Percentiles rank a stretch among this genome's conserved stretches.
Evolutionary conservation across 2,797 vertebrate species (phyloP).

Genomic region (Moxostoma hubbsi): DNA sequence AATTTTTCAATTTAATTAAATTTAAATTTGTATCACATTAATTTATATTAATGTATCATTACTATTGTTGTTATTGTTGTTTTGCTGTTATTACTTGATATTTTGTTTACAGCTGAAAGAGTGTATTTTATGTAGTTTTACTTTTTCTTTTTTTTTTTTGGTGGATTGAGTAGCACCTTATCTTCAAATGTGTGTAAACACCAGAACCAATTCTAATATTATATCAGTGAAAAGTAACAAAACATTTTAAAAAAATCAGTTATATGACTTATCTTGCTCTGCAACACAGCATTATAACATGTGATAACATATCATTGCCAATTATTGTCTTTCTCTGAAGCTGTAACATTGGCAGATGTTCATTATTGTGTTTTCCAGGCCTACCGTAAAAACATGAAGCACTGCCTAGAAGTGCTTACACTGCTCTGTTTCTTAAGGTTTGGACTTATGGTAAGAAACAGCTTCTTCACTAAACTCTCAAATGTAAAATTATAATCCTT

Average conservation of each 20-base stretch:
- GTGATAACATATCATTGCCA: background rate
- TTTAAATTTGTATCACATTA: too few species aligned
- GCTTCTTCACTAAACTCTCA: background rate
- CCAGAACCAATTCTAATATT: background rate
- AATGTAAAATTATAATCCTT: background rate
- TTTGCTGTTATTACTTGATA: too few species aligned
- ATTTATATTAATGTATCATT: too few species aligned
- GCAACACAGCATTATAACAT: background rate
- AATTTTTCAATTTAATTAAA: too few species aligned
- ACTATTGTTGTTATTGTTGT: too few species aligned
- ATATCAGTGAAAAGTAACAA: background rate
- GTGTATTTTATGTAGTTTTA: too few species aligned
- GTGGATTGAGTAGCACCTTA: background rate
- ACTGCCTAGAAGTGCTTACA: slow-evolving; percentile 64
- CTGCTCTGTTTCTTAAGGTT: slow-evolving; percentile 64
- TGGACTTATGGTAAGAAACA: slow-evolving; percentile 68
- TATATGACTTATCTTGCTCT: too few species aligned
- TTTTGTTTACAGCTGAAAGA: too few species aligned
- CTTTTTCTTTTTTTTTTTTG: background rate
- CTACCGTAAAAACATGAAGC: slow-evolving; percentile 70
- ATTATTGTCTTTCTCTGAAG: background rate
- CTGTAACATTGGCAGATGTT: background rate
- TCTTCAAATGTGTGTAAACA: background rate
- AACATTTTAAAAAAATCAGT: background rate
- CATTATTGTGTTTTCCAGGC: slow-evolving; percentile 65